Base-by-base conservation (phyloP, 2,888 invertebrate genomes). In the Drosophila setosimentum region DNA sequence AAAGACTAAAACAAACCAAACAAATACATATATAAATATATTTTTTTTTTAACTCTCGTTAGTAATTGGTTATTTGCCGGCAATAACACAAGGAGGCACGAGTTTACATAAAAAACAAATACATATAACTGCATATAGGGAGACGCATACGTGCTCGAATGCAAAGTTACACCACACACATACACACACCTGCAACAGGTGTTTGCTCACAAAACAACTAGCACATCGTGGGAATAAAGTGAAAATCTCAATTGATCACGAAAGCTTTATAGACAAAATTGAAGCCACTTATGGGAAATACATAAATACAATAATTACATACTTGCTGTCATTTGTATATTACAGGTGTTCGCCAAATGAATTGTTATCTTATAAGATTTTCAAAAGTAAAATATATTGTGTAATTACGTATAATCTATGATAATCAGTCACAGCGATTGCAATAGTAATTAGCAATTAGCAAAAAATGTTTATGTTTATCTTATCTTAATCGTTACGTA, bases 341-440 rank as follows among this genome's bases (percentile, higher is more conserved):
- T 16, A 33, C 55, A 45, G 55, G 45, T 63, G 45, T 63, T 45
- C 2, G 33, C 33, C n/a, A 48, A 45, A 48, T 63, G 29, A 3
- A 18, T 4, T 32, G 29, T 35, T 48, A 27, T 30, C 29, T 48
- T 8, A 16, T 21, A 16, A 3, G 45, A 45, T 45, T 21, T 21
- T 13, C 7, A 45, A 24, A 16, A 45, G 2, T 45, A 4, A 24
- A 7, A 16, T 3, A 45, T 45, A 24, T 45, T 45, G 16, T 45
- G 8, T 7, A 45, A 68, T 68, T 68, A 21, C 32, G 18, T 27
- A 24, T 48, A 50, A 54, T 40, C 29, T n/a, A 18, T 48, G 37
- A 21, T 5, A 42, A 74, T 78, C 69, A 79, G 69, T 78, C 64
- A 68, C 42, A 50, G 30, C 35, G 55, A 24, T 65, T 68, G 21